phyloP scores from a whole-genome alignment of 2,888 invertebrate species.

The Eumacrocentrus americanus region DNA sequence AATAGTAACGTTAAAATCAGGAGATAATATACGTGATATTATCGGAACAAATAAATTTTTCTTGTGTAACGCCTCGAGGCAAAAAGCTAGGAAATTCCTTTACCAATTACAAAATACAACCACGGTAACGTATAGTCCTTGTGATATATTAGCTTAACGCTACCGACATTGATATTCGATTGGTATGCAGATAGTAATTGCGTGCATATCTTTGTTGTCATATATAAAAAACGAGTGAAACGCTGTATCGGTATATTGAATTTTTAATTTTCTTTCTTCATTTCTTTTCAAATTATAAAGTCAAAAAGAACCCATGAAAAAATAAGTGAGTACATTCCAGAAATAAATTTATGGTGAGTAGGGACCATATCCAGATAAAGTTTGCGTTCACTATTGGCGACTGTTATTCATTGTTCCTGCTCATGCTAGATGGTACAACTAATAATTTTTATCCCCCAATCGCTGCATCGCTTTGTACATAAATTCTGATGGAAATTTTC shows the following conservation, averaged over 20 bases:
- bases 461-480: conserved; percentile 36
- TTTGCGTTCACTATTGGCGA: conserved; percentile 46
- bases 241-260: no score
- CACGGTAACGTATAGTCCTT: conserved; percentile 32
- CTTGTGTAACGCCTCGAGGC: conserved; percentile 28
- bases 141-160: conserved; percentile 7
- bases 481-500: conserved; percentile 23
- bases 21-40: no score
- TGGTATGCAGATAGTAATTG: conserved; percentile 20
- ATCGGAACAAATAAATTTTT: conserved; percentile 41
- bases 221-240: no score
- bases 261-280: conserved; percentile 4
- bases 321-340: conserved; percentile 22
- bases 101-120: conserved; percentile 38
- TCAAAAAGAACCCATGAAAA: conserved; percentile 29
- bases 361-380: conserved; percentile 23
- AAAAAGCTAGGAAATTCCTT: not conserved
- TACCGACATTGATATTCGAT: conserved; percentile 28
- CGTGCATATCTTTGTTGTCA: not conserved
- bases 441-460: conserved; percentile 20
- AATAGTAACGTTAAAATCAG: conserved; percentile 24
- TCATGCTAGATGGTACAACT: conserved; percentile 20
- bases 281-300: not conserved
- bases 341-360: not conserved
- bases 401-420: conserved; percentile 29